A percentile compares a stretch with the other conserved stretches of the same genome.
Evolutionary conservation across 2,113 vertebrate species (phyloP).

Genomic region (crab-eating macaque (Macaca fascicularis)): T2T-MFA8v1.1 NC_088387.1:43733001-43733500

Average conservation of each 20-base stretch:
- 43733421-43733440: background rate
- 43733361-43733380: background rate
- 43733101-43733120: background rate
- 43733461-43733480: background rate
- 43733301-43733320: background rate
- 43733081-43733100: background rate
- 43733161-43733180: background rate
- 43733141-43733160: background rate
- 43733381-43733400: background rate
- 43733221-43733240: background rate
- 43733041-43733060: background rate
- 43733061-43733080: background rate
- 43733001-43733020: background rate
- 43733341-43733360: background rate
- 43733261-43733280: background rate
- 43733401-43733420: background rate
- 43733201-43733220: background rate
- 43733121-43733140: background rate
- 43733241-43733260: background rate
- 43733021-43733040: accelerated
- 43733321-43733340: background rate
- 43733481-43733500: background rate
- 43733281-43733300: background rate
- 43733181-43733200: background rate
- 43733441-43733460: background rate